Conservation (phyloP, 64 coral and sea anemone genomes). For the Stylophora pistillata region DNA sequence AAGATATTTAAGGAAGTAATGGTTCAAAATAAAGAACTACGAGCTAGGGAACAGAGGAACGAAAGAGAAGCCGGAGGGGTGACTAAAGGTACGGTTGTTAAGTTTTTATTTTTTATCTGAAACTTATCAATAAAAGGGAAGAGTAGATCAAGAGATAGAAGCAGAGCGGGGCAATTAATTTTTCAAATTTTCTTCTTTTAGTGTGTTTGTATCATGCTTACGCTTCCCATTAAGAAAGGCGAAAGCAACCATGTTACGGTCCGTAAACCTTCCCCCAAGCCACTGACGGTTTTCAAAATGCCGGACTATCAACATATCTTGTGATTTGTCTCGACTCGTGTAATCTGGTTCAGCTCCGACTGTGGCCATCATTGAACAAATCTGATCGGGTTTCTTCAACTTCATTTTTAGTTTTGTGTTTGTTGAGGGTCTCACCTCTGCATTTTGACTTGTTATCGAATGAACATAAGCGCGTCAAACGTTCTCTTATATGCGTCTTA, state of each 20-base stretch:
- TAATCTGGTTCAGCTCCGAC: neutral
- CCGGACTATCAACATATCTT: neutral
- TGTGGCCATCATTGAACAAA: neutral
- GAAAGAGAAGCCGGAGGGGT: neutral
- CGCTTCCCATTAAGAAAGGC: no score
- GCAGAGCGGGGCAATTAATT: no score
- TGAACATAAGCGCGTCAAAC: no score
- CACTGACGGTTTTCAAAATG: neutral
- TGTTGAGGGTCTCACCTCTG: no score
- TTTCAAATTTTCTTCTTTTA: no score
- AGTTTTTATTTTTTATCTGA: no score
- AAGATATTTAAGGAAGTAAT: slow-evolving; percentile 5
- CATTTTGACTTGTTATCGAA: no score
- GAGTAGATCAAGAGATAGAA: no score
- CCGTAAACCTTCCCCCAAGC: neutral
- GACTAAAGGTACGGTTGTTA: neutral
- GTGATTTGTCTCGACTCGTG: neutral
- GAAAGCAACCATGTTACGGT: neutral
- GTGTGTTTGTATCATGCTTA: no score
- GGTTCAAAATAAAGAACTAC: slow-evolving; percentile 20
- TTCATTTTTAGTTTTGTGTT: no score
- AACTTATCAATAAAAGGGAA: no score
- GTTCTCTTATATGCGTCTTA: no score
- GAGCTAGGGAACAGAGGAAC: neutral
- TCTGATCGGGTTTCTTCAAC: neutral